Conservation (phyloP, 1,140 invertebrate genomes). For the Pissodes strobi region DNA sequence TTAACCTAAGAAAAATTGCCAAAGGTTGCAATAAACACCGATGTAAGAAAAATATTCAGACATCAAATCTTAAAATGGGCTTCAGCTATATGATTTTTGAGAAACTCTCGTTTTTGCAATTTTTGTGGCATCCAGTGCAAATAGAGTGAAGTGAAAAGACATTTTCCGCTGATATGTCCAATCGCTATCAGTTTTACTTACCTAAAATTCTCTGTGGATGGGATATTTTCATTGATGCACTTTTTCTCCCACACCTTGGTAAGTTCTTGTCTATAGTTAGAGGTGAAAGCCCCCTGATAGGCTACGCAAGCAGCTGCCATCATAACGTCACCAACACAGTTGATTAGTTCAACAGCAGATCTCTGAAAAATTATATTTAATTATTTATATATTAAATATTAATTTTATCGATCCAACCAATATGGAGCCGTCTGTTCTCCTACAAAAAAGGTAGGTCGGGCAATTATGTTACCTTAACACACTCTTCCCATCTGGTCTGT, state of each 20-base stretch:
- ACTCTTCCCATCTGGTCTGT: slow-evolving; percentile 78
- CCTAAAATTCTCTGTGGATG: slow-evolving; percentile 70
- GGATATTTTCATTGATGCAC: slow-evolving; percentile 67
- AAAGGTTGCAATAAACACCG: too few species aligned
- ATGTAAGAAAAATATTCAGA: too few species aligned
- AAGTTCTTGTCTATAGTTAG: slow-evolving; percentile 71
- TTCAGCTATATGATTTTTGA: too few species aligned
- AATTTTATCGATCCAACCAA: background rate
- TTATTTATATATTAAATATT: background rate
- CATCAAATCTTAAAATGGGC: too few species aligned
- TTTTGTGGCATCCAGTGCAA: too few species aligned
- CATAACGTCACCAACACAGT: slow-evolving; percentile 79
- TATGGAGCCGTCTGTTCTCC: background rate
- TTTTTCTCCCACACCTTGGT: slow-evolving; percentile 69
- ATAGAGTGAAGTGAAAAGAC: too few species aligned
- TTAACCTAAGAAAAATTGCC: too few species aligned
- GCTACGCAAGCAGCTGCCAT: slow-evolving; percentile 83
- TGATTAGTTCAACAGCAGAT: slow-evolving; percentile 61
- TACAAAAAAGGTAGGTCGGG: too few species aligned
- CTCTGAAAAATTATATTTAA: slow-evolving; percentile 38
- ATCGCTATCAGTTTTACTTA: too few species aligned
- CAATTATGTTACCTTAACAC: slow-evolving; percentile 72
- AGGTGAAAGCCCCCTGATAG: slow-evolving; percentile 87
- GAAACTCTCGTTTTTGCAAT: too few species aligned
- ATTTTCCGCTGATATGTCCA: too few species aligned